These are phyloP conservation scores for Mormyrus lacerda DNA, from an alignment of 2,113 vertebrate genomes.

Conservation along the genomic window DNA sequence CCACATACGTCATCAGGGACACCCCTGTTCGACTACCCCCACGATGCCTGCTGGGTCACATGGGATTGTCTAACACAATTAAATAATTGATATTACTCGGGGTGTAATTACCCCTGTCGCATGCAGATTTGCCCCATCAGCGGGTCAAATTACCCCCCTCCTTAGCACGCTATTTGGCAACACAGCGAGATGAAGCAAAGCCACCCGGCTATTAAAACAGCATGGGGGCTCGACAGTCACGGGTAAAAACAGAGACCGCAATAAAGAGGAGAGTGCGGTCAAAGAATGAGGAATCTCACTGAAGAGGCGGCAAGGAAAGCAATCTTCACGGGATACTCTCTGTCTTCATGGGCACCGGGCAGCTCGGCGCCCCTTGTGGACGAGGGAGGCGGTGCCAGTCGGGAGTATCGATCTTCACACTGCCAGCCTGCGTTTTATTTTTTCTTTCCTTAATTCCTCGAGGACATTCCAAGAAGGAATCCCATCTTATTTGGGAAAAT, in stretches of 20 bases:
- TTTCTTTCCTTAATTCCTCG: background rate
- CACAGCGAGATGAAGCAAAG: background rate
- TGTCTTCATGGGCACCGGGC: background rate
- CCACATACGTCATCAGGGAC: background rate
- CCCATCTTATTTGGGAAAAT: background rate
- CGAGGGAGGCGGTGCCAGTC: background rate
- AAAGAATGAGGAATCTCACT: background rate
- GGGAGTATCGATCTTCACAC: background rate
- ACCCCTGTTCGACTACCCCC: background rate
- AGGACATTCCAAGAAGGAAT: background rate
- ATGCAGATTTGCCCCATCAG: background rate
- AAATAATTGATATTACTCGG: background rate
- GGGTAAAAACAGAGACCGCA: background rate
- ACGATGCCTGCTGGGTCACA: background rate
- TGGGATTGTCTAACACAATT: background rate
- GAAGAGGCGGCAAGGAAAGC: background rate
- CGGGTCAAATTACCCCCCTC: background rate
- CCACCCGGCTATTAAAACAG: background rate
- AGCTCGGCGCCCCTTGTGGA: background rate
- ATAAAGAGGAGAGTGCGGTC: background rate
- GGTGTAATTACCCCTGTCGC: background rate
- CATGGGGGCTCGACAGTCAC: background rate
- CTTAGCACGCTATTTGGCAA: background rate
- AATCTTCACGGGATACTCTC: background rate
- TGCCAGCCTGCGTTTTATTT: background rate